Conservation (phyloP, 2,888 invertebrate genomes). For the Margaritifera margaritifera region DNA sequence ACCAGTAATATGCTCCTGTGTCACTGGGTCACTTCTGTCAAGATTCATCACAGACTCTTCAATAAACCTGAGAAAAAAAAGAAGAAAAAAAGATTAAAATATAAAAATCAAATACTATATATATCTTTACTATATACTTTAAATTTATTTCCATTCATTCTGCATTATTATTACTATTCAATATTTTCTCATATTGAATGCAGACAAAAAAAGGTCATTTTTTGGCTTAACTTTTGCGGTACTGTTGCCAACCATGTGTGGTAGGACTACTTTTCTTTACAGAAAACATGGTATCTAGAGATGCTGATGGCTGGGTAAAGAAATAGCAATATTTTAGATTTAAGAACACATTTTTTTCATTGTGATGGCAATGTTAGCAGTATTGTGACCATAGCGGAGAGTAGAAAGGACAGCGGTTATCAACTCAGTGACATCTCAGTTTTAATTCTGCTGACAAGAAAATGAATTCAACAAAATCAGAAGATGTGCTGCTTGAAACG, state of each 20-base stretch:
- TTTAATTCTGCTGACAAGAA: too few species aligned
- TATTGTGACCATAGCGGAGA: background rate
- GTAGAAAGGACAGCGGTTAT: background rate
- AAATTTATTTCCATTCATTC: background rate
- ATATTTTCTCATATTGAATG: too few species aligned
- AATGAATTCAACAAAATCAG: background rate
- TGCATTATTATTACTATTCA: too few species aligned
- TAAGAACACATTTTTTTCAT: too few species aligned
- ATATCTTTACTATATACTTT: background rate
- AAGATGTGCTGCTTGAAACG: background rate
- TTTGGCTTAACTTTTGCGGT: too few species aligned
- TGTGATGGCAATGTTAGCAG: too few species aligned
- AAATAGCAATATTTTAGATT: too few species aligned
- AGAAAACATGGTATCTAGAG: too few species aligned
- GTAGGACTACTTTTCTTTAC: too few species aligned
- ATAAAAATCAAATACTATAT: background rate
- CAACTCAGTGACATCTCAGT: background rate
- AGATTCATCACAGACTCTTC: constrained; percentile 90
- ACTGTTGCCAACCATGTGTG: too few species aligned
- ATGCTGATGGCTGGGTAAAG: too few species aligned
- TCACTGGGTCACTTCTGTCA: constrained; percentile 84
- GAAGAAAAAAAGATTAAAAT: background rate
- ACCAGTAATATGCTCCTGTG: constrained; percentile 86
- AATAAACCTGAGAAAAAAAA: constrained; percentile 80
- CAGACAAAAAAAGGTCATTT: too few species aligned